A percentile compares a stretch with the other conserved stretches of the same genome.
phyloP scores from a whole-genome alignment of 1,140 invertebrate genomes.

The Drosophila sucinea region DNA sequence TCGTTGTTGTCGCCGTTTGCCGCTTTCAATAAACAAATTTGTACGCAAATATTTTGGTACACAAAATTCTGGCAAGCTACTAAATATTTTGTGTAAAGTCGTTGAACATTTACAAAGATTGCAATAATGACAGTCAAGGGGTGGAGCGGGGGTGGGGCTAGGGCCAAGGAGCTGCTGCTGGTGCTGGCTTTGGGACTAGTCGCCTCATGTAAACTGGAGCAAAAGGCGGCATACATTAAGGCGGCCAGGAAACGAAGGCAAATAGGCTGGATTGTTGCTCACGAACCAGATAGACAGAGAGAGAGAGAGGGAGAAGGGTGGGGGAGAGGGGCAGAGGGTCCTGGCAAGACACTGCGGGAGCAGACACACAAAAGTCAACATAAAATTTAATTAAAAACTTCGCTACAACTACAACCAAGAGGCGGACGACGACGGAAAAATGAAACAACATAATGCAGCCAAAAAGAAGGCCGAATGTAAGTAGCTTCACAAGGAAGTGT shows the following conservation, averaged over 20 bases:
- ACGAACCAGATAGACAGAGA: conserved; percentile 3
- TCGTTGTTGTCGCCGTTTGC: conserved; percentile 14
- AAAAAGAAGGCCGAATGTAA: conserved; percentile 23
- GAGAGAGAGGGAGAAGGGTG: too few species aligned
- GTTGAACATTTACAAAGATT: conserved; percentile 69
- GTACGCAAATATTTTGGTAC: conserved; percentile 63
- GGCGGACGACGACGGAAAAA: conserved; percentile 30
- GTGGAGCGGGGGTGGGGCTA: background rate
- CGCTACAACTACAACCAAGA: conserved; percentile 63
- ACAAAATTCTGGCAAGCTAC: conserved; percentile 53
- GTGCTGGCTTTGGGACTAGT: conserved; percentile 6
- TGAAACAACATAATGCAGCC: conserved; percentile 57
- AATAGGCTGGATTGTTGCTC: background rate
- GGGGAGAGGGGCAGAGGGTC: background rate
- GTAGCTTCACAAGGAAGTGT: conserved; percentile 17
- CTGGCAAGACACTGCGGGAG: conserved; percentile 17
- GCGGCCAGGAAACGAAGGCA: conserved; percentile 23
- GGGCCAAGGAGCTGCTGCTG: background rate
- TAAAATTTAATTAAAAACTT: conserved; percentile 81
- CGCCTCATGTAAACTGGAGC: conserved; percentile 51
- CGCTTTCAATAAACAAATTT: conserved; percentile 60
- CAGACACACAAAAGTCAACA: conserved; percentile 67
- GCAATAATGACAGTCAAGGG: conserved; percentile 63
- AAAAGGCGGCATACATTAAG: conserved; percentile 53
- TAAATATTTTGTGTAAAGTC: conserved; percentile 63